These are phyloP conservation scores for Chydorus sphaericus DNA, from an alignment of 2,888 invertebrate species.

Conservation along the genomic window DNA sequence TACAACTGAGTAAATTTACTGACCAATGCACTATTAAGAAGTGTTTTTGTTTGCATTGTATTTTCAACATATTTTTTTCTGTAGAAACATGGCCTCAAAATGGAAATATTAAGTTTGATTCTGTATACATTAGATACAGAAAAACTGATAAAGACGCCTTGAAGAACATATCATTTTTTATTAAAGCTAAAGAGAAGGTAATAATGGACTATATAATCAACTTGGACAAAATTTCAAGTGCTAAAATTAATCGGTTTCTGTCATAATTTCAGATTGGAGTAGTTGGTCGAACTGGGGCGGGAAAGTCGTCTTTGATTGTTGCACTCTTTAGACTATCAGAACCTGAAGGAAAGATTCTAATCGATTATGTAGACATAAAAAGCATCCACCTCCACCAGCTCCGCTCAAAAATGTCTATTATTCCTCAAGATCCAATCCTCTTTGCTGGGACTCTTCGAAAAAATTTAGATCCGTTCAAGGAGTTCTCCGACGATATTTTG, in stretches of 20 bases:
- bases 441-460: conserved; percentile 76
- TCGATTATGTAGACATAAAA: conserved; percentile 31
- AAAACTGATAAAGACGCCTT: too few species aligned
- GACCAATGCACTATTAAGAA: too few species aligned
- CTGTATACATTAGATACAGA: too few species aligned
- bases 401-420: conserved; percentile 69
- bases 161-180: conserved; percentile 28
- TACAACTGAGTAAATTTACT: too few species aligned
- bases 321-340: conserved; percentile 33
- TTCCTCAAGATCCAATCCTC: conserved; percentile 80
- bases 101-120: too few species aligned
- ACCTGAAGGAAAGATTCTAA: conserved; percentile 27
- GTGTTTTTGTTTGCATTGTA: too few species aligned
- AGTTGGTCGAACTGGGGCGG: conserved; percentile 26
- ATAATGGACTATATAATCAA: conserved; percentile 29
- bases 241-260: conserved; percentile 73
- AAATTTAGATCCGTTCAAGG: conserved; percentile 78
- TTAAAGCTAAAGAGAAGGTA: conserved; percentile 33
- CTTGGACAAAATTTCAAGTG: conserved; percentile 87
- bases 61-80: too few species aligned
- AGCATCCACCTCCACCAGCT: conserved; percentile 46
- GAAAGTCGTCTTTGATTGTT: conserved; percentile 31
- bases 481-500: conserved; percentile 56
- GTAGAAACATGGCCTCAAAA: too few species aligned
- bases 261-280: conserved; percentile 40